Percentiles rank a stretch among this genome's conserved stretches.
These are phyloP conservation scores for Drosophila neotestacea DNA, from an alignment of 2,888 invertebrate genomes.

Conservation along the genomic window DNA sequence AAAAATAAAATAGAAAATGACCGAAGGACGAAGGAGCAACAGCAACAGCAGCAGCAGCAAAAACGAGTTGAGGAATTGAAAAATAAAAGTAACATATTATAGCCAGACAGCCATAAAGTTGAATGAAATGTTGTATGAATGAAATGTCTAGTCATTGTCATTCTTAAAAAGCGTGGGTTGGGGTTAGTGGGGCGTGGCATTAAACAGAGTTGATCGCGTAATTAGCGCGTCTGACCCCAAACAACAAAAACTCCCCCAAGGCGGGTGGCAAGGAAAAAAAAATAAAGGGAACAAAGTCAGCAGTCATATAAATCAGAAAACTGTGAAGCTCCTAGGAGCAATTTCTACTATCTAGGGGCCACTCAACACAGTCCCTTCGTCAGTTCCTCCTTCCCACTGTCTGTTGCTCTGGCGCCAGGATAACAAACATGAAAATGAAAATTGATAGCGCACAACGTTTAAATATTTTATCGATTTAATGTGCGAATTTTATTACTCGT, in stretches of 20 bases:
- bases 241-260: constrained; percentile 11
- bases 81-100: constrained; percentile 77
- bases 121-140: constrained; percentile 61
- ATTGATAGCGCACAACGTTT: constrained; percentile 71
- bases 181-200: background rate
- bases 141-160: constrained; percentile 70
- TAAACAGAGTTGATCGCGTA: constrained; percentile 65
- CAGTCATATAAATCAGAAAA: constrained; percentile 60
- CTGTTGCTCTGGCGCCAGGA: constrained; percentile 47
- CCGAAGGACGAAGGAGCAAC: background rate
- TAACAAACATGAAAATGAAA: constrained; percentile 72
- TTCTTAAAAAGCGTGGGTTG: constrained; percentile 9
- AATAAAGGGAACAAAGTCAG: background rate
- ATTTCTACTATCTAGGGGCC: constrained; percentile 38
- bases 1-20: constrained; percentile 2
- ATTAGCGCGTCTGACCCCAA: constrained; percentile 77
- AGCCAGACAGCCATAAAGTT: constrained; percentile 68
- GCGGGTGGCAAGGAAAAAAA: background rate
- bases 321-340: constrained; percentile 25
- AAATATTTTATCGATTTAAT: constrained; percentile 76
- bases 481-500: constrained; percentile 46
- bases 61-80: constrained; percentile 76
- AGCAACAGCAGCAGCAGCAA: background rate
- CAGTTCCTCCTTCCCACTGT: background rate
- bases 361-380: constrained; percentile 27